Base-by-base conservation (phyloP, 2,113 vertebrate species). In the Opisthocomus hoazin region DNA sequence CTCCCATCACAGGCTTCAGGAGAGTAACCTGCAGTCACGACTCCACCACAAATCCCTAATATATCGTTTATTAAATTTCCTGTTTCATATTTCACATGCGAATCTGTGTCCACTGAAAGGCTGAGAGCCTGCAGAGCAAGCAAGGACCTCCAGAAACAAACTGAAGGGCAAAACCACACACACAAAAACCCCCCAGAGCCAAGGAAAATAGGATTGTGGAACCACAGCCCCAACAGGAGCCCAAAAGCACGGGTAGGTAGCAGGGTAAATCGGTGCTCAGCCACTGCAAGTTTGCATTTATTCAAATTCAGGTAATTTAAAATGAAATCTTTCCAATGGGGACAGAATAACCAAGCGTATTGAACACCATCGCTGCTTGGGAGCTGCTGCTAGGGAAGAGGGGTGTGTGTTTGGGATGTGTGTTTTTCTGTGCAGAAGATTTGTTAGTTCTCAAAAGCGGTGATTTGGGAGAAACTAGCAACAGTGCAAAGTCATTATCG, bases 401-500 rank as follows among this genome's bases (percentile, higher is more conserved):
- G 30, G 10, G 50, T 37, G 50, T 30, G 74, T 43, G 32, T 80
- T 87, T 88, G 76, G 83, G 95, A 54, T 51, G 50, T 27, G 53
- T 65, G 84, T 84, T 94, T 82, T 66, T 8, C 63, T 58, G 58
- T 58, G 70, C 50, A 81, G 76, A 86, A 94, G 61, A 91, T 94
- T 61, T 96, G 87, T 91, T 94, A 66, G 86, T 43, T 91, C 91
- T 92, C 57, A 63, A 54, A 87, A 94, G 63, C 0, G 0, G 77
- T 65, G 84, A 83, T 89, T 80, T 92, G 91, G 91, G 84, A 89
- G 89, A 89, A 96, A 87, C 53, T 39, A 73, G 68, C 56, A 46
- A 8, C 0, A 5, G 80, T 54, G 85, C 89, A 85, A 92, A 96
- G 86, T 94, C 77, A 21, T 95, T 95, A 82, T 1, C 89, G 77